Conservation (phyloP, 2,888 invertebrate genomes). For the Trichogramma dendrolimi region DNA sequence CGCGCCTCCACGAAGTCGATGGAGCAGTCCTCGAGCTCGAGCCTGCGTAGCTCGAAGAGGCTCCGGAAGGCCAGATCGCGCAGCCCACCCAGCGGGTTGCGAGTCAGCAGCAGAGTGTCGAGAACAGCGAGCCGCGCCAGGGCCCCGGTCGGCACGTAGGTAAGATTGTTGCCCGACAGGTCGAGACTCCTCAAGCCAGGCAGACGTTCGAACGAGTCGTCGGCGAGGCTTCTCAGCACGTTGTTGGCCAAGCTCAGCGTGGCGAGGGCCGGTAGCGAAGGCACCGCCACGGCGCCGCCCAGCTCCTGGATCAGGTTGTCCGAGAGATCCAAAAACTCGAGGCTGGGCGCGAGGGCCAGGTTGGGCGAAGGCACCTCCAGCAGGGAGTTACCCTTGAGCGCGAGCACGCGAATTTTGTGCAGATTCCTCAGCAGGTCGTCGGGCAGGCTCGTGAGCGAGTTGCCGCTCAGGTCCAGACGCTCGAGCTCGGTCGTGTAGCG, state of each 20-base stretch:
- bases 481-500: slow-evolving; percentile 71
- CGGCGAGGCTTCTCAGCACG: slow-evolving; percentile 68
- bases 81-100: slow-evolving; percentile 71
- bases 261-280: slow-evolving; percentile 67
- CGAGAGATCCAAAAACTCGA: slow-evolving; percentile 72
- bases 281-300: slow-evolving; percentile 69
- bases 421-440: slow-evolving; percentile 67
- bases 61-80: slow-evolving; percentile 78
- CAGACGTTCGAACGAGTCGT: slow-evolving; percentile 71
- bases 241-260: slow-evolving; percentile 72
- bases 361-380: slow-evolving; percentile 71
- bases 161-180: slow-evolving; percentile 78
- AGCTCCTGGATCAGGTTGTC: slow-evolving; percentile 75
- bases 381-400: slow-evolving; percentile 74
- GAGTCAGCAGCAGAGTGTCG: slow-evolving; percentile 71
- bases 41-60: slow-evolving; percentile 72
- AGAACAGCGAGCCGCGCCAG: slow-evolving; percentile 74
- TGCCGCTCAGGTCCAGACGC: slow-evolving; percentile 71
- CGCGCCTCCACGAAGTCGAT: slow-evolving; percentile 69
- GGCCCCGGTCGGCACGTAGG: slow-evolving; percentile 70
- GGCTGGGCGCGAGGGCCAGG: slow-evolving; percentile 61
- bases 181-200: slow-evolving; percentile 69
- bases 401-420: slow-evolving; percentile 66
- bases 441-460: slow-evolving; percentile 70
- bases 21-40: slow-evolving; percentile 58